Percentiles rank a stretch among this genome's conserved stretches.
phyloP scores from a whole-genome alignment of 2,888 invertebrate species.

The Cactoblastis cactorum region DNA sequence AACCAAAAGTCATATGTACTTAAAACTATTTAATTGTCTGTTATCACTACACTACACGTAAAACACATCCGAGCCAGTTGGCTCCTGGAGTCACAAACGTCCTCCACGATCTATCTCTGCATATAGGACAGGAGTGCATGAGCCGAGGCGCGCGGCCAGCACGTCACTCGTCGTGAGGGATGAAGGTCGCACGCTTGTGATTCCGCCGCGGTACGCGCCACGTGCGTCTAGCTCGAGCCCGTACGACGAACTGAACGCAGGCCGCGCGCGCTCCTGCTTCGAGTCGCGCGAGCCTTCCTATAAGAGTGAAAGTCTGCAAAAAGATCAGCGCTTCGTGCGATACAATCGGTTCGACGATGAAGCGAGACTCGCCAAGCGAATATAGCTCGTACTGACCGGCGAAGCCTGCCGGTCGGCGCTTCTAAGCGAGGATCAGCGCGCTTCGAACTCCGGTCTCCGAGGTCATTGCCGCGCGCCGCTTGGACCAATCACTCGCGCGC shows the following conservation, averaged over 20 bases:
- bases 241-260: slow-evolving; percentile 77
- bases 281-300: slow-evolving; percentile 63
- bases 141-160: slow-evolving; percentile 52
- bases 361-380: slow-evolving; percentile 59
- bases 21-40: slow-evolving; percentile 51
- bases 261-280: slow-evolving; percentile 67
- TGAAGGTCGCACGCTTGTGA: slow-evolving; percentile 66
- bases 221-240: slow-evolving; percentile 77
- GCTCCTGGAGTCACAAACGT: slow-evolving; percentile 41
- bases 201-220: slow-evolving; percentile 56
- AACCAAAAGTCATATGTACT: slow-evolving; percentile 59
- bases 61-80: slow-evolving; percentile 58
- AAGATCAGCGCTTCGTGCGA: slow-evolving; percentile 73
- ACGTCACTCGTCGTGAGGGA: slow-evolving; percentile 64
- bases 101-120: slow-evolving; percentile 49
- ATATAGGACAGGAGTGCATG: slow-evolving; percentile 68
- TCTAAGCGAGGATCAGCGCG: slow-evolving; percentile 84
- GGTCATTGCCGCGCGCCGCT: slow-evolving; percentile 87
- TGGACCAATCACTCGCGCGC: slow-evolving; percentile 74
- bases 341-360: slow-evolving; percentile 70
- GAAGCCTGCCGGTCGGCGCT: slow-evolving; percentile 75
- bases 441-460: slow-evolving; percentile 89
- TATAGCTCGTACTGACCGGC: slow-evolving; percentile 71
- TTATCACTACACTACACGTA: slow-evolving; percentile 70
- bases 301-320: slow-evolving; percentile 81